These are phyloP conservation scores for Myathropa florea DNA, from an alignment of 2,888 invertebrate species.

Conservation along the genomic window DNA sequence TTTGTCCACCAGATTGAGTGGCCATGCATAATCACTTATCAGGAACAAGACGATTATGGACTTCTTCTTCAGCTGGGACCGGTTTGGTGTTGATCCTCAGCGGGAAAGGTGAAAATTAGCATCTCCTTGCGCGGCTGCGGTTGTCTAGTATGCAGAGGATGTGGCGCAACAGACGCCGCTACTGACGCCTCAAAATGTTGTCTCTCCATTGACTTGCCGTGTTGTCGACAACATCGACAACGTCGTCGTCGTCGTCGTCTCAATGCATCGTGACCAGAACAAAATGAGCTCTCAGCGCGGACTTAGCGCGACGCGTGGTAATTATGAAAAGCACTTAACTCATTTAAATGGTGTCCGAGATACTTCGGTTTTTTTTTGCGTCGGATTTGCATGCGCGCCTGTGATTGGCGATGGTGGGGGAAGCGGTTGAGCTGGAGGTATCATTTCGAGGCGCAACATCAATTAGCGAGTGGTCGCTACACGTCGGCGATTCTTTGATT, in stretches of 20 bases:
- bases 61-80: slow-evolving; percentile 2
- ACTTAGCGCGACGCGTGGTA: slow-evolving; percentile 37
- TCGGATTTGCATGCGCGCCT: slow-evolving; percentile 39
- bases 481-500: slow-evolving; percentile 52
- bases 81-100: slow-evolving; percentile 42
- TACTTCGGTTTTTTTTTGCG: slow-evolving; percentile 1
- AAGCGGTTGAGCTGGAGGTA: slow-evolving; percentile 10
- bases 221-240: not conserved
- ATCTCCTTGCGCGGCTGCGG: slow-evolving; percentile 31
- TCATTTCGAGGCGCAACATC: slow-evolving; percentile 50
- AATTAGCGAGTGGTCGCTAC: slow-evolving; percentile 48
- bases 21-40: slow-evolving; percentile 68
- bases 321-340: slow-evolving; percentile 64
- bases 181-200: not conserved
- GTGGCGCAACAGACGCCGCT: slow-evolving; percentile 44
- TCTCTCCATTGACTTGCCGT: not conserved
- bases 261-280: slow-evolving; percentile 42
- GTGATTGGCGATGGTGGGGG: not conserved
- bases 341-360: slow-evolving; percentile 46
- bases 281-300: slow-evolving; percentile 2
- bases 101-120: slow-evolving; percentile 61
- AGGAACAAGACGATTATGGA: slow-evolving; percentile 47
- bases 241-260: too few species aligned
- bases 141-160: slow-evolving; percentile 51
- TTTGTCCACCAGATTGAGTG: slow-evolving; percentile 50